Evolutionary conservation across 2,888 invertebrate species (phyloP).

Genomic region (Flexamia atlantica): DNA sequence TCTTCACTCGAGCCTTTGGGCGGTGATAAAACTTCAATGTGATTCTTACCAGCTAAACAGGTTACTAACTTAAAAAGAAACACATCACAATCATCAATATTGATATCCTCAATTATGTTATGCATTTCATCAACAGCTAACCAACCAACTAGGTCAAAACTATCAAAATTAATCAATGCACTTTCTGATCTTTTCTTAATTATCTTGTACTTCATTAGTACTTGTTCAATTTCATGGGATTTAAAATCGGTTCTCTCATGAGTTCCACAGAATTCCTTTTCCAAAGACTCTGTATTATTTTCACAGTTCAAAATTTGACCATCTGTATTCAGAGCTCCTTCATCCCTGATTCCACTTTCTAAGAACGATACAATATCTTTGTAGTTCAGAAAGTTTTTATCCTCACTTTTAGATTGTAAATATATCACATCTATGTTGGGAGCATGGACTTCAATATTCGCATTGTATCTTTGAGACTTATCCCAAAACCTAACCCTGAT

Average conservation of each 20-base stretch:
- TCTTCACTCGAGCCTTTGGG: background rate
- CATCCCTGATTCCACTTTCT: background rate
- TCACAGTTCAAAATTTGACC: background rate
- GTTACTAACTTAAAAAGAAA: constrained; percentile 3
- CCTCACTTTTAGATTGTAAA: background rate
- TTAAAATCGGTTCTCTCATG: background rate
- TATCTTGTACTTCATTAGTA: background rate
- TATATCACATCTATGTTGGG: background rate
- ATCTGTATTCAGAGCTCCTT: background rate
- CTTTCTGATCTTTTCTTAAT: constrained; percentile 1
- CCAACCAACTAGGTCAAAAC: constrained; percentile 59
- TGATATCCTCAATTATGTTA: constrained; percentile 39
- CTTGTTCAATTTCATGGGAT: constrained; percentile 10
- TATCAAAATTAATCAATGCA: constrained; percentile 10
- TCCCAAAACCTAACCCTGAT: constrained; percentile 36
- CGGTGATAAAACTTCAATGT: constrained; percentile 31
- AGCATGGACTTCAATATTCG: background rate
- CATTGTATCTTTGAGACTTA: background rate
- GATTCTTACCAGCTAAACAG: constrained; percentile 21
- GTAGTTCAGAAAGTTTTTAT: background rate
- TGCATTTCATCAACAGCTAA: constrained; percentile 34
- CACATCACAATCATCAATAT: constrained; percentile 10
- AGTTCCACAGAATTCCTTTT: background rate
- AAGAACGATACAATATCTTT: background rate
- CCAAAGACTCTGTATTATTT: constrained; percentile 3